Evolutionary conservation across 2,888 invertebrate genomes (phyloP).

Genomic region (Drosophila hawaiiensis): DNA sequence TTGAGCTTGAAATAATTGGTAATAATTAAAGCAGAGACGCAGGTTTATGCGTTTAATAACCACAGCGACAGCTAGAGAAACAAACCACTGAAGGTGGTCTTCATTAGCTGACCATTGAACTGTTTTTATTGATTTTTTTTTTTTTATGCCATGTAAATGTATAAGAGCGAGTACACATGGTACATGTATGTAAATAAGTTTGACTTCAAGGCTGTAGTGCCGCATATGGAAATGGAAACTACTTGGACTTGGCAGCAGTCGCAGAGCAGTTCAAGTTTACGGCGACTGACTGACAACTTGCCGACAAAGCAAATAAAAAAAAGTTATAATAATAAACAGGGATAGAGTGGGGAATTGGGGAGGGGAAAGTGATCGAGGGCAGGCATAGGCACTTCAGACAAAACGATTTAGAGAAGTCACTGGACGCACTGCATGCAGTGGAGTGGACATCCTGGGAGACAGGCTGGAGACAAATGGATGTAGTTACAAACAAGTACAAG

Average conservation of each 20-base stretch:
- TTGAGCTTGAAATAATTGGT: conserved; percentile 60
- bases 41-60: conserved; percentile 45
- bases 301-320: conserved; percentile 63
- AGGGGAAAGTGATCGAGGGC: neutral
- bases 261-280: conserved; percentile 67
- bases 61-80: conserved; percentile 13
- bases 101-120: conserved; percentile 70
- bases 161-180: conserved; percentile 37
- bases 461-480: conserved; percentile 58
- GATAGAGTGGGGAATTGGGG: neutral
- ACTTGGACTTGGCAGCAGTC: conserved; percentile 61
- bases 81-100: conserved; percentile 66
- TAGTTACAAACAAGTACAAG: conserved; percentile 1
- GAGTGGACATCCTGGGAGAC: conserved; percentile 68
- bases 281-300: conserved; percentile 62
- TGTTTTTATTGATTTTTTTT: conserved; percentile 35
- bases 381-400: conserved; percentile 61
- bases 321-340: neutral
- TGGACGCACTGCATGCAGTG: conserved; percentile 40
- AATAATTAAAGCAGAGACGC: conserved; percentile 52
- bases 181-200: conserved; percentile 55
- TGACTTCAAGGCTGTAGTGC: conserved; percentile 59
- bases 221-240: conserved; percentile 67
- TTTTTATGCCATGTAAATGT: conserved; percentile 53
- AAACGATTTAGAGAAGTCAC: conserved; percentile 45